These are phyloP conservation scores for Siniperca obscura DNA, from an alignment of 2,797 vertebrate species.

Conservation along the genomic window DNA sequence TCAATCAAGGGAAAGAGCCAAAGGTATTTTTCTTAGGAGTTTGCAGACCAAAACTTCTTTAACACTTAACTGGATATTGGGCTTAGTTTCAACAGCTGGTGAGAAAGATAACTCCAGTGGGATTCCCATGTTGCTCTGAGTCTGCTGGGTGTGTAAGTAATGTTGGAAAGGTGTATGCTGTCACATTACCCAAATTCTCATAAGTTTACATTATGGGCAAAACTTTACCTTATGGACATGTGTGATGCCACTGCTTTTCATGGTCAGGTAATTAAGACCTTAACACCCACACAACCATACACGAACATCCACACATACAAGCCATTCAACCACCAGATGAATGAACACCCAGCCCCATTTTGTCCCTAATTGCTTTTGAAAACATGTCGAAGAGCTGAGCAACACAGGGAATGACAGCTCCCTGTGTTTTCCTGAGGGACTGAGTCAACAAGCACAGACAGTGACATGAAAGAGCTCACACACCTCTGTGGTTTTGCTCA, in stretches of 20 bases:
- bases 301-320: constrained; percentile 45
- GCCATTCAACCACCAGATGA: constrained; percentile 70
- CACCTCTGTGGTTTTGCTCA: constrained; percentile 81
- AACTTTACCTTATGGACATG: not conserved
- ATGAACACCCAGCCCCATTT: constrained; percentile 71
- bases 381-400: constrained; percentile 77
- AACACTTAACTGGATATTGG: not conserved
- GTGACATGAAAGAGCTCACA: constrained; percentile 77
- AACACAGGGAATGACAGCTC: constrained; percentile 78
- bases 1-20: constrained; percentile 20
- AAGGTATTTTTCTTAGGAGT: constrained; percentile 26
- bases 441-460: constrained; percentile 82
- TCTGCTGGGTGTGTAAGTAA: not conserved
- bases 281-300: constrained; percentile 19
- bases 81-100: constrained; percentile 14
- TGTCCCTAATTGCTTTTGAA: constrained; percentile 81
- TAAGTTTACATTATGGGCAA: not conserved
- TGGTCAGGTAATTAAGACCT: constrained; percentile 27
- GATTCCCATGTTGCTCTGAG: not conserved
- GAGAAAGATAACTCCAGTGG: not conserved
- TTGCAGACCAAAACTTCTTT: not conserved
- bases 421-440: constrained; percentile 75
- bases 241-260: constrained; percentile 37
- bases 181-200: not conserved
- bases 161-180: constrained; percentile 14